These are phyloP conservation scores for Meteorus colon DNA, from an alignment of 2,888 invertebrate species.

Conservation along the genomic window DNA sequence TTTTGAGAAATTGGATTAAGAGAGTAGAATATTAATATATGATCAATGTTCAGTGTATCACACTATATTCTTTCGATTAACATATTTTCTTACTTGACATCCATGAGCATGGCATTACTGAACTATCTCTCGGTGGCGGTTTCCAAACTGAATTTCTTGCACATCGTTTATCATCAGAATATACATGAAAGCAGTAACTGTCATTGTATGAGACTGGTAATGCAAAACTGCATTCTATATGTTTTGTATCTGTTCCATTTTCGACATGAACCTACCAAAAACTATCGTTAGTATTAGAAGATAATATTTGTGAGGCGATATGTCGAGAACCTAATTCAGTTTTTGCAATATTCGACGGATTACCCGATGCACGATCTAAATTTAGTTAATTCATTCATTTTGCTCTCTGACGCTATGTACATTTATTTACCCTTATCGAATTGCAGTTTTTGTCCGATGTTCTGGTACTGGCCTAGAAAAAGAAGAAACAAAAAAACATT, in stretches of 20 bases:
- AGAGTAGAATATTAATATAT: neutral
- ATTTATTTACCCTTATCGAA: slow-evolving; percentile 42
- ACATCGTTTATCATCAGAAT: slow-evolving; percentile 54
- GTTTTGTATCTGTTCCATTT: slow-evolving; percentile 39
- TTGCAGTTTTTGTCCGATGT: slow-evolving; percentile 39
- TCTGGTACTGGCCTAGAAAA: slow-evolving; percentile 38
- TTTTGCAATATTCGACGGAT: too few relatives aligned
- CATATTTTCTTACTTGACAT: slow-evolving; percentile 42
- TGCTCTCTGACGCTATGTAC: neutral
- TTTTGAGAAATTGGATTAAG: neutral
- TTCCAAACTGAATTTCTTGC: slow-evolving; percentile 52
- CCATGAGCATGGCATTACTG: slow-evolving; percentile 48
- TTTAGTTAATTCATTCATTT: too few relatives aligned
- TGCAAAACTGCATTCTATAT: slow-evolving; percentile 49
- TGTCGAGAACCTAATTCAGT: too few relatives aligned
- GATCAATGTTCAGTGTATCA: neutral
- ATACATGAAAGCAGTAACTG: slow-evolving; percentile 51
- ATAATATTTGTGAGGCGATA: too few relatives aligned
- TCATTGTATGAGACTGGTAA: slow-evolving; percentile 21
- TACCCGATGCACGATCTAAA: too few relatives aligned
- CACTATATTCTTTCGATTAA: neutral
- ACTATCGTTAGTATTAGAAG: neutral
- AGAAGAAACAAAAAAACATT: slow-evolving; percentile 10
- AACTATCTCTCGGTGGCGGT: slow-evolving; percentile 37
- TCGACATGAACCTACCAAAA: slow-evolving; percentile 6